Percentiles rank a stretch among this genome's conserved stretches.
These are phyloP conservation scores for Carettochelys insculpta DNA, from an alignment of 2,113 vertebrate species.

Conservation along the genomic window DNA sequence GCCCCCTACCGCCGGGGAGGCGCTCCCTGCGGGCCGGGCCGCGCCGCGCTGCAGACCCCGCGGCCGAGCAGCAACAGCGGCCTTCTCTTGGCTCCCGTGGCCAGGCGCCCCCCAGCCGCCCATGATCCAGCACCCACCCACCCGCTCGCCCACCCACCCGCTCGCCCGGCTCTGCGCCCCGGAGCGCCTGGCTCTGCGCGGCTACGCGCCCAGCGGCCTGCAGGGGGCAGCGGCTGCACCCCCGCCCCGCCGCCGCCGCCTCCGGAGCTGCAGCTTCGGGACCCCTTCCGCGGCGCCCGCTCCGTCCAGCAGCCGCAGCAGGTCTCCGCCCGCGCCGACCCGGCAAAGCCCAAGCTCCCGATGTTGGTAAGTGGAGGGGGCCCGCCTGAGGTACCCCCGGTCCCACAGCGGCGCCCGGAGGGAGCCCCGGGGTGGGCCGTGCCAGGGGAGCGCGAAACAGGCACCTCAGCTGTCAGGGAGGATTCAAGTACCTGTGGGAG, in stretches of 20 bases:
- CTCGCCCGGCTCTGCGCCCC: constrained; percentile 37
- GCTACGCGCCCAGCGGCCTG: constrained; percentile 18
- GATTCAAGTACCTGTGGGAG: not conserved
- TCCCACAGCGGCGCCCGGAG: not conserved
- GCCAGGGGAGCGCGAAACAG: not conserved
- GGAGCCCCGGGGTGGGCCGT: too few species aligned
- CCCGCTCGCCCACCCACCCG: too few species aligned
- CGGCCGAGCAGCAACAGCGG: too few species aligned
- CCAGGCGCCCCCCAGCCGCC: not conserved
- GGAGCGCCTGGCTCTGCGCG: constrained; percentile 44
- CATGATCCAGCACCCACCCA: constrained; percentile 36
- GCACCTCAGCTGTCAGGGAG: not conserved
- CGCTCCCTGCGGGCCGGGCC: not conserved
- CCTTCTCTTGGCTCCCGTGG: not conserved
- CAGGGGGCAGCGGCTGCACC: not conserved
- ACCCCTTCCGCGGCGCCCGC: not conserved
- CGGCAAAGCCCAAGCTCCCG: constrained; percentile 18
- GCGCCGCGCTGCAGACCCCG: too few species aligned
- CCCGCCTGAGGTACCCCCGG: not conserved
- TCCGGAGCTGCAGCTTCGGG: not conserved
- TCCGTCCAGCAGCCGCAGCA: not conserved
- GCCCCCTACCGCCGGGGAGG: too few species aligned
- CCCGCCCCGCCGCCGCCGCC: not conserved
- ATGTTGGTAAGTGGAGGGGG: constrained; percentile 11
- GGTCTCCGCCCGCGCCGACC: not conserved